phyloP scores from a whole-genome alignment of 2,888 invertebrate species.

The Microctonus aethiopoides region DNA sequence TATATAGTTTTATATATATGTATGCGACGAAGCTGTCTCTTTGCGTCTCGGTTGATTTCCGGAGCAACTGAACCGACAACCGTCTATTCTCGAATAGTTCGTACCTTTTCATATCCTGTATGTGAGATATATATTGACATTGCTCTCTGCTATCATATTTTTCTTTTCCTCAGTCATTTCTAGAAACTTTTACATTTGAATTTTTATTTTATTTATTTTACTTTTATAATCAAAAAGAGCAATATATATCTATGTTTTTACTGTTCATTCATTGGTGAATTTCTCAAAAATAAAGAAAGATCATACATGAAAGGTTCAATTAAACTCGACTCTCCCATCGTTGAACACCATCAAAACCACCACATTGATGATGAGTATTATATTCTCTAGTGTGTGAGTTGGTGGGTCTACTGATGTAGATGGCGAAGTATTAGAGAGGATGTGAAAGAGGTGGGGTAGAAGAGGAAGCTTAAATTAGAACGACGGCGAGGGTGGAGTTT shows the following conservation, averaged over 20 bases:
- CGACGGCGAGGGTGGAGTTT: constrained; percentile 28
- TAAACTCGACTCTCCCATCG: constrained; percentile 38
- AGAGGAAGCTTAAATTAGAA: constrained; percentile 38
- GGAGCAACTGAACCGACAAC: constrained; percentile 22
- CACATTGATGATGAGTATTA: background rate
- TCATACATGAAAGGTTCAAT: constrained; percentile 38
- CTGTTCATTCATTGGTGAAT: constrained; percentile 4
- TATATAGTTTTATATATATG: constrained; percentile 6
- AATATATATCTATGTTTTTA: no score
- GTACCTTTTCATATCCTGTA: background rate
- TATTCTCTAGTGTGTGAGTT: background rate
- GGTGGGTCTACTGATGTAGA: background rate
- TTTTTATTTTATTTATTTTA: background rate
- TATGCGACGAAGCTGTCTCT: constrained; percentile 10
- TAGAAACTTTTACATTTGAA: background rate
- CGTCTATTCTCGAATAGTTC: constrained; percentile 14
- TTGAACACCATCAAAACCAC: constrained; percentile 27
- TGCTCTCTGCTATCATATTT: background rate
- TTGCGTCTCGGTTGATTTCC: constrained; percentile 19
- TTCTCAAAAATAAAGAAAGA: constrained; percentile 23
- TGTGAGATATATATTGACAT: background rate
- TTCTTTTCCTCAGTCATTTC: background rate
- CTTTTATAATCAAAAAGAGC: constrained; percentile 1
- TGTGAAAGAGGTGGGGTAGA: constrained; percentile 15
- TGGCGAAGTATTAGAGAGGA: background rate